Evolutionary conservation across 2,888 invertebrate species (phyloP).

Genomic region (Synergus japonicus): DNA sequence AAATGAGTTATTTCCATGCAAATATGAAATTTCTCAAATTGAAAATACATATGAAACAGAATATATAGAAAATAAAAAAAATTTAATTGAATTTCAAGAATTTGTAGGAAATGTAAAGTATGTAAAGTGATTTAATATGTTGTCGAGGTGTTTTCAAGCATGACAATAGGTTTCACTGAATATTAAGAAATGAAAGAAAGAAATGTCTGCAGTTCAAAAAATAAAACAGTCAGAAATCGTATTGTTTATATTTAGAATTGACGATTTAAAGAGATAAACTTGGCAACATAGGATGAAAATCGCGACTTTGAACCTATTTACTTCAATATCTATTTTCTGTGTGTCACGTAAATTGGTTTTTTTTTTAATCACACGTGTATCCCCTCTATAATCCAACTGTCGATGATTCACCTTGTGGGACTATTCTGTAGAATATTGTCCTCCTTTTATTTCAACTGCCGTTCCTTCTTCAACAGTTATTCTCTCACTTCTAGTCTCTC

Average conservation of each 20-base stretch:
- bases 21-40: no score
- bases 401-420: background rate
- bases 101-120: no score
- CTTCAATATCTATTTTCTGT: background rate
- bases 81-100: no score
- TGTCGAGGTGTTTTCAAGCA: no score
- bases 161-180: no score
- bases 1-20: background rate
- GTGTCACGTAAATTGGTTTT: background rate
- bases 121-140: no score
- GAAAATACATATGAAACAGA: no score
- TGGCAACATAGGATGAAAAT: background rate
- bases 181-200: background rate
- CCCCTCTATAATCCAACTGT: slow-evolving; percentile 15
- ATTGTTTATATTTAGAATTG: slow-evolving; percentile 1
- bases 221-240: background rate
- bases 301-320: background rate
- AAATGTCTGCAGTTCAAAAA: background rate
- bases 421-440: background rate
- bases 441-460: background rate
- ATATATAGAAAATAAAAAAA: no score
- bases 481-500: background rate
- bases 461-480: background rate
- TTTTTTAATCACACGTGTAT: background rate
- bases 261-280: background rate